Evolutionary conservation across 2,888 invertebrate species (phyloP).

Genomic region (Trichopria drosophilae): DNA sequence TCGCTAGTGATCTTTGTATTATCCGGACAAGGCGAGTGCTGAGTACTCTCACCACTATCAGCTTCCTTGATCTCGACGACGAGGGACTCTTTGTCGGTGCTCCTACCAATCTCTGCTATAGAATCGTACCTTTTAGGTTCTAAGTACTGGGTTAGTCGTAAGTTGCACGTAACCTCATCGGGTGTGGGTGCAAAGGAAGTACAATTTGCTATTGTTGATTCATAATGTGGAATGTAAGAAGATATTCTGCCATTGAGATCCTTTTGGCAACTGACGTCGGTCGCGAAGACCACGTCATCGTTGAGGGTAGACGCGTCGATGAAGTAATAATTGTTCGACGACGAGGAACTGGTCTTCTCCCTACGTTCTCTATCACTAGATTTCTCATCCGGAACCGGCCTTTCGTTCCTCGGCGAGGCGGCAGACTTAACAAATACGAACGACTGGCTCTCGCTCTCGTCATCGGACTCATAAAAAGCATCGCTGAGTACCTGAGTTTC

Average conservation of each 20-base stretch:
- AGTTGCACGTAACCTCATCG: conserved; percentile 50
- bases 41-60: conserved; percentile 55
- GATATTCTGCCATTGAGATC: conserved; percentile 24
- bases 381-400: neutral
- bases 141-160: conserved; percentile 49
- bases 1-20: conserved; percentile 34
- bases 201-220: too few relatives aligned
- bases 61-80: conserved; percentile 56
- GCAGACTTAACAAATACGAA: too few relatives aligned
- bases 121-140: conserved; percentile 46
- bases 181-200: too few relatives aligned
- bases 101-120: too few relatives aligned
- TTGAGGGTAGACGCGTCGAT: conserved; percentile 77
- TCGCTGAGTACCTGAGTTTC: conserved; percentile 50
- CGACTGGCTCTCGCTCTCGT: conserved; percentile 31
- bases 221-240: conserved; percentile 27
- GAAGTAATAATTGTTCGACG: conserved; percentile 66
- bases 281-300: conserved; percentile 62
- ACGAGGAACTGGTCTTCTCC: conserved; percentile 35
- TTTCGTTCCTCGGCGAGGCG: too few relatives aligned
- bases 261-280: conserved; percentile 14
- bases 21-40: conserved; percentile 55
- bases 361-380: neutral
- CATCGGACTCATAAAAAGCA: conserved; percentile 50
- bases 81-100: conserved; percentile 50